A percentile compares a stretch with the other conserved stretches of the same genome.
These are phyloP conservation scores for Brachyhypopomus occidentalis DNA, from an alignment of 2,113 vertebrate species.

Conservation along the genomic window DNA sequence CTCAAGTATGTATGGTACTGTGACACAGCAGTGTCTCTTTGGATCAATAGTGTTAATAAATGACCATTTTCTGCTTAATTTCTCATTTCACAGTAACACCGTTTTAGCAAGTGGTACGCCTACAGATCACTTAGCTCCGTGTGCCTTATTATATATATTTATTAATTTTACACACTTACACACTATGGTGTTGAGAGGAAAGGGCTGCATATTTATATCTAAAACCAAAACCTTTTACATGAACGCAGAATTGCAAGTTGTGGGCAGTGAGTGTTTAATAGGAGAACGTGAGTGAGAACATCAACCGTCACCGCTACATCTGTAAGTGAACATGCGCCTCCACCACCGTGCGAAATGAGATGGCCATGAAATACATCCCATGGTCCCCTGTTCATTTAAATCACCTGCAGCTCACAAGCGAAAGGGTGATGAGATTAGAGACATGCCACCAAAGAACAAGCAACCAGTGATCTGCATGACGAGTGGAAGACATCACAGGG, in stretches of 20 bases:
- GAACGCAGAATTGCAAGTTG: not conserved
- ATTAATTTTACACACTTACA: not conserved
- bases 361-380: not conserved
- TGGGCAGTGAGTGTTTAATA: slow-evolving; percentile 14
- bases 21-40: too few species aligned
- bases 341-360: slow-evolving; percentile 40
- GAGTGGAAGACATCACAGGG: not conserved
- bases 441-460: slow-evolving; percentile 28
- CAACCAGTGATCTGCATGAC: slow-evolving; percentile 11
- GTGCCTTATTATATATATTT: not conserved
- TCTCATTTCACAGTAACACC: slow-evolving; percentile 13
- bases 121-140: not conserved
- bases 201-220: not conserved
- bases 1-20: not conserved
- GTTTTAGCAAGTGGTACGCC: not conserved
- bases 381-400: not conserved
- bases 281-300: not conserved
- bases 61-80: slow-evolving; percentile 48
- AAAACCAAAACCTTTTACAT: not conserved
- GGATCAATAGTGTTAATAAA: slow-evolving; percentile 59
- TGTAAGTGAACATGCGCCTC: slow-evolving; percentile 35
- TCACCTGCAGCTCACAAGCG: not conserved
- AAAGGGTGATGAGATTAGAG: not conserved
- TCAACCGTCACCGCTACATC: not conserved
- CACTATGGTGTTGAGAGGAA: not conserved